Base-by-base conservation (phyloP, 2,797 vertebrate species). In the Pygocentrus nattereri region DNA sequence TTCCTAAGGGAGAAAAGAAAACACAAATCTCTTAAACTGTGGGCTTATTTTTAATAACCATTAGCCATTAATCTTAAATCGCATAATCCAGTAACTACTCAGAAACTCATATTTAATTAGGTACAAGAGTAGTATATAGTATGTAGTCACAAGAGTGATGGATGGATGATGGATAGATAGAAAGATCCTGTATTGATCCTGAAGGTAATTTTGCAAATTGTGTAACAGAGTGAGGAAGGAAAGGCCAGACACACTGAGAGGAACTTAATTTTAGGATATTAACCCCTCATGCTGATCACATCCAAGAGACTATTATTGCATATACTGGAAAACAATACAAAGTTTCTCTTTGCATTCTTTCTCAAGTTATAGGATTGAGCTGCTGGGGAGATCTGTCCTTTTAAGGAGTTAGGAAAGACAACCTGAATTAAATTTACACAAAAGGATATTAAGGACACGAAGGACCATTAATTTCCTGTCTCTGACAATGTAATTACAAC, bases 1-100 rank as follows among this genome's bases (percentile, higher is more conserved):
- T 44, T 38, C 86, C 88, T 85, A 84, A 71, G 70, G 75, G 80
- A 41, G n/a, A 4, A 72, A 15, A 65, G 75, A 56, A 47, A 81
- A 59, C 34, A 41, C 54, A 4, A 71, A 81, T n/a, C 52, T 6
- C 5, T 8, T n/a, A n/a, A 54, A 19, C 19, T 54, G 11, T 18
- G 6, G 34, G 34, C 41, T 54, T n/a, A n/a, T 54, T 61, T 16
- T 30, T 61, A 12, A 44, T 12, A 10, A 44, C 2, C 11, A 44
- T 44, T 44, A 10, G 11, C 12, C 41, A 44, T 44, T 44, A 44
- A 44, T 44, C 41, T 44, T 44, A 11, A 44, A 44, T 41, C 41
- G 44, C 44, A 44, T 44, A 11, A 44, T 44, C 41, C 58, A 25
- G 12, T 23, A 27, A 23, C 10, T 23, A 27, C n/a, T 3, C 1